These are phyloP conservation scores for Rhinichthys osculus DNA, from an alignment of 2,797 vertebrate species.

Conservation along the genomic window DNA sequence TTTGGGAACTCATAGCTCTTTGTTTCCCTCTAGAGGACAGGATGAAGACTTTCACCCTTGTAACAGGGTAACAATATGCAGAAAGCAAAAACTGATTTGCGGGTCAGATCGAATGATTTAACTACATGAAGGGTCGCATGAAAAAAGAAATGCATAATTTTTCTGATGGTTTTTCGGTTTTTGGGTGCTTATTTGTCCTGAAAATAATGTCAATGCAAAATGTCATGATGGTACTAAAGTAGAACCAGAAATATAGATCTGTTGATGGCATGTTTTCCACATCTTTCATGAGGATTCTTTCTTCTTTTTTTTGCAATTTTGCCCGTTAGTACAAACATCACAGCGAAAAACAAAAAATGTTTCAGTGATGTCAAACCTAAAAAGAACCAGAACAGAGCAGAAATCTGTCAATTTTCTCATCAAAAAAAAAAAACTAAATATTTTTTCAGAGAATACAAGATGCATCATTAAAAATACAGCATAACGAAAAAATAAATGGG, in stretches of 20 bases:
- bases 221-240: neutral
- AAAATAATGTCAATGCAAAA: neutral
- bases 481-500: conserved; percentile 5
- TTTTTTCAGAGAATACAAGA: conserved; percentile 1
- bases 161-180: neutral
- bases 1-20: neutral
- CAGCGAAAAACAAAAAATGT: neutral
- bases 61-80: neutral
- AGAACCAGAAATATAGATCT: neutral
- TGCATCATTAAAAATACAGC: conserved; percentile 16
- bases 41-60: too few species aligned
- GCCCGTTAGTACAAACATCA: neutral
- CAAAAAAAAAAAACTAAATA: too few species aligned
- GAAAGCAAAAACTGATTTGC: neutral
- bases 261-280: neutral
- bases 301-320: neutral
- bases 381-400: neutral
- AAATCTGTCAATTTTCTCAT: neutral
- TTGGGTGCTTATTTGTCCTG: neutral
- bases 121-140: neutral
- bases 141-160: too few species aligned
- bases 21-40: too few species aligned
- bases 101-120: neutral
- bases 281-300: neutral
- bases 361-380: neutral